phyloP scores from a whole-genome alignment of 2,888 invertebrate species.

The Ormyrus thymus region DNA sequence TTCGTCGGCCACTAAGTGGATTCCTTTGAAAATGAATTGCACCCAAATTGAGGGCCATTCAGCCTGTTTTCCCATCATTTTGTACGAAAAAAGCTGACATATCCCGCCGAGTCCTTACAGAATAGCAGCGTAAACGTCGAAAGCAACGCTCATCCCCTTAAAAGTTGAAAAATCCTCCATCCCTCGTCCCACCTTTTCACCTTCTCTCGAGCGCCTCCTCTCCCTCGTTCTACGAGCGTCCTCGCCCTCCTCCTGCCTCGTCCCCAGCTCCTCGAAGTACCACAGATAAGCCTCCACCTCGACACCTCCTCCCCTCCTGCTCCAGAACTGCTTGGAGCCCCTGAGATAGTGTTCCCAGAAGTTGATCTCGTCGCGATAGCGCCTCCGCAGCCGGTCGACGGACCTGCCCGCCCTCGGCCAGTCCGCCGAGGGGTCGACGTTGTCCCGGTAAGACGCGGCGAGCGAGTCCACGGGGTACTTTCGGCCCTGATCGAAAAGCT shows the following conservation, averaged over 20 bases:
- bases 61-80: no score
- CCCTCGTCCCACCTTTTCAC: not conserved
- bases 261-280: constrained; percentile 46
- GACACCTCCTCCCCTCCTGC: not conserved
- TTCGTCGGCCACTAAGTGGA: no score
- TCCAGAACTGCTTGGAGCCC: not conserved
- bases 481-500: not conserved
- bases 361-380: not conserved
- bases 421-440: constrained; percentile 8
- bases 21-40: no score
- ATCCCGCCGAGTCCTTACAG: no score
- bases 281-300: constrained; percentile 25
- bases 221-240: no score
- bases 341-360: constrained; percentile 31
- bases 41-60: no score
- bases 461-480: constrained; percentile 40
- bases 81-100: no score
- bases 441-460: not conserved
- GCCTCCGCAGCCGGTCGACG: constrained; percentile 26
- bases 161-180: no score
- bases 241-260: not conserved
- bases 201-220: not conserved
- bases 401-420: constrained; percentile 21
- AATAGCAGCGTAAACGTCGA: not conserved
- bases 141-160: not conserved